Percentiles rank a stretch among this genome's conserved stretches.
phyloP scores from a whole-genome alignment of 2,113 vertebrate genomes.

The Protobothrops flavoviridis region DNA sequence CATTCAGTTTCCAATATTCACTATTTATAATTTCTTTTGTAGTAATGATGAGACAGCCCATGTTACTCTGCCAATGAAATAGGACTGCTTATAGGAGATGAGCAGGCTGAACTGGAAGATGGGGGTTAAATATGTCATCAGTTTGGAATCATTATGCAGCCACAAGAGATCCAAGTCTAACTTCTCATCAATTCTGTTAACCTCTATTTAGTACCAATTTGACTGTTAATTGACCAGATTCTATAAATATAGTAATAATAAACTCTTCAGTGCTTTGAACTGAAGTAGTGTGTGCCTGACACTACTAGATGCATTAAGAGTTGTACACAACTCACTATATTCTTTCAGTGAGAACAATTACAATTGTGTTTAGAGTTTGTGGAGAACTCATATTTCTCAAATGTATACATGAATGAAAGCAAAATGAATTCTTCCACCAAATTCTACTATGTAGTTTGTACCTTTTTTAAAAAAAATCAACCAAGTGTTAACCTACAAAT shows the following conservation, averaged over 20 bases:
- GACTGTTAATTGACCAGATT: not conserved
- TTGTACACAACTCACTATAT: not conserved
- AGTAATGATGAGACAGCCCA: not conserved
- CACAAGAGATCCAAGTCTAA: not conserved
- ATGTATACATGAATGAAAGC: not conserved
- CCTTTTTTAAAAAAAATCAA: not conserved
- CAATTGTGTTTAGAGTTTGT: not conserved
- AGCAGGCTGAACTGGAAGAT: not conserved
- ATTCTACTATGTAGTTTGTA: not conserved
- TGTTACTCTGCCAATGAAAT: not conserved
- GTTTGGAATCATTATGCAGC: not conserved
- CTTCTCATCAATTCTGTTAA: not conserved
- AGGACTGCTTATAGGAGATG: not conserved
- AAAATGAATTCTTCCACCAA: not conserved
- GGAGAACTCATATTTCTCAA: not conserved
- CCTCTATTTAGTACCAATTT: not conserved
- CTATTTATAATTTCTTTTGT: not conserved
- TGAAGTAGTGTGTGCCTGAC: not conserved
- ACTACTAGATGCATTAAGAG: not conserved
- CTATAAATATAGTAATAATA: not conserved
- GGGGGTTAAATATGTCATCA: not conserved
- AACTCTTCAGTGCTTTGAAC: not conserved
- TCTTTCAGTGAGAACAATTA: not conserved
- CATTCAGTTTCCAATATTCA: not conserved
- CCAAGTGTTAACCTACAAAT: not conserved